Evolutionary conservation across 2,888 invertebrate genomes (phyloP).

Genomic region (Synergus umbraculus): DNA sequence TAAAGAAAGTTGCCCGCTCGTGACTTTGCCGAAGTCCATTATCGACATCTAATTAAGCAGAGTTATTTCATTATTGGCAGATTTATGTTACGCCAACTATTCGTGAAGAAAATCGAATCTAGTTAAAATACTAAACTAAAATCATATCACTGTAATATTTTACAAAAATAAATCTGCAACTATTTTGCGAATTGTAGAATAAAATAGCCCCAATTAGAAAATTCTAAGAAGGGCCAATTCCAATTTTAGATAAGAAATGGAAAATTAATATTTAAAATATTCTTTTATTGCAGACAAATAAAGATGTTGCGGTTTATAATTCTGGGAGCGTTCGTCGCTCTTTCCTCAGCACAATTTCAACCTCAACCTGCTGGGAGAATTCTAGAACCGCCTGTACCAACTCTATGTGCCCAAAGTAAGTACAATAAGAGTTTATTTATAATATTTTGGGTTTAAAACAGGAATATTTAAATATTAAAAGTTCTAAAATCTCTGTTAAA

Average conservation of each 20-base stretch:
- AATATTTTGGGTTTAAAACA: background rate
- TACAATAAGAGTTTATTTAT: slow-evolving; percentile 18
- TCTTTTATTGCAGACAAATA: slow-evolving; percentile 44
- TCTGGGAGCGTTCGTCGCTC: slow-evolving; percentile 76
- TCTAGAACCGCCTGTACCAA: slow-evolving; percentile 88
- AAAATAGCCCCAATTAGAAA: background rate
- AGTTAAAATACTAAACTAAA: background rate
- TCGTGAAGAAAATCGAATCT: slow-evolving; percentile 17
- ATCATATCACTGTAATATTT: background rate
- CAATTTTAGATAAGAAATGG: slow-evolving; percentile 12
- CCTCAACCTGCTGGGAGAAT: slow-evolving; percentile 84
- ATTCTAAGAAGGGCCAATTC: background rate
- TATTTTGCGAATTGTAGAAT: background rate
- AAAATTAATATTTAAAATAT: slow-evolving; percentile 2
- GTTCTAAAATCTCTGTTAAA: background rate
- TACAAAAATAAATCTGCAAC: background rate
- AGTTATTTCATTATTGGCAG: slow-evolving; percentile 33
- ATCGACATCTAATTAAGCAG: slow-evolving; percentile 43
- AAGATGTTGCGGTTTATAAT: slow-evolving; percentile 69
- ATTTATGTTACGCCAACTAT: background rate
- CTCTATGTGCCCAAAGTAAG: slow-evolving; percentile 87
- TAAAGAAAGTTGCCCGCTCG: slow-evolving; percentile 58
- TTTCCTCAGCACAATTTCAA: slow-evolving; percentile 83
- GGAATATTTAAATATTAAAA: no score
- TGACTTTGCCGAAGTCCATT: slow-evolving; percentile 40